These are phyloP conservation scores for Chamaea fasciata DNA, from an alignment of 2,113 vertebrate genomes.

Conservation along the genomic window DNA sequence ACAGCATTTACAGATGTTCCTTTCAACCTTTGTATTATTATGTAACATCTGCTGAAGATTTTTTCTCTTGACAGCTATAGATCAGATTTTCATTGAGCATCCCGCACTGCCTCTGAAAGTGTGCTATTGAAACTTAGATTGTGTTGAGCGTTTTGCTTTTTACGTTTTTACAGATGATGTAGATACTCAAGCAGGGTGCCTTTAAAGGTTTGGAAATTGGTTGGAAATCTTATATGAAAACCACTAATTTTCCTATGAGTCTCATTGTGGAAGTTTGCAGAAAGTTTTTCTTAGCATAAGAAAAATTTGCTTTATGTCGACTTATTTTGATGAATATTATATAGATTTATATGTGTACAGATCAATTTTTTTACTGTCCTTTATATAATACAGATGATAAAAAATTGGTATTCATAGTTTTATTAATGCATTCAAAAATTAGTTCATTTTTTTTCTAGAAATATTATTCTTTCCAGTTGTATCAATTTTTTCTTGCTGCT, in stretches of 20 bases:
- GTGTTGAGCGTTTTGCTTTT: not conserved
- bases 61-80: not conserved
- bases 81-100: not conserved
- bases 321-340: not conserved
- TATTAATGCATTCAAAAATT: not conserved
- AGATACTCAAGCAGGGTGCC: not conserved
- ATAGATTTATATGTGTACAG: not conserved
- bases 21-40: accelerated
- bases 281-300: not conserved
- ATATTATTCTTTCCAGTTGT: not conserved
- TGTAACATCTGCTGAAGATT: not conserved
- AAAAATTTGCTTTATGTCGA: not conserved
- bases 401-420: not conserved
- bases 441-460: not conserved
- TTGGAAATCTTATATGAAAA: not conserved
- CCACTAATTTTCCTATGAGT: not conserved
- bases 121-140: not conserved
- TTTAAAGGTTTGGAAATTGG: not conserved
- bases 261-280: not conserved
- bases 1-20: not conserved
- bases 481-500: not conserved
- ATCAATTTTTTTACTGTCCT: not conserved
- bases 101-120: not conserved
- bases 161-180: not conserved
- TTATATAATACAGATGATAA: not conserved